Evolutionary conservation across 2,888 invertebrate species (phyloP), one percentile per base, ranked within the genome.

Genomic region (Tachina lurida): DNA sequence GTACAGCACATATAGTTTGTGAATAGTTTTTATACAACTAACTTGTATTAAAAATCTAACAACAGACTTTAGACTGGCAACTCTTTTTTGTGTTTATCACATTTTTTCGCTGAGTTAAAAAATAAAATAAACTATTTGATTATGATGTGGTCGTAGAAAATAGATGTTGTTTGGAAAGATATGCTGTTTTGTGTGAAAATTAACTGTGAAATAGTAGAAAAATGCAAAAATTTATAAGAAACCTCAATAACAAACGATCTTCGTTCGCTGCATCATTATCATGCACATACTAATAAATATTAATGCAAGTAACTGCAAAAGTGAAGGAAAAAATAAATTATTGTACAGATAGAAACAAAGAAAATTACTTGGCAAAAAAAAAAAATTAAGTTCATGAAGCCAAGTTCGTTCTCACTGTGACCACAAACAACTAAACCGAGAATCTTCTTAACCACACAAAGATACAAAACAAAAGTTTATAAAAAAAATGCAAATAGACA

Each of bases 91-190:
- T 8, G 7, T 58, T 45, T 54, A 63, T 54, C 15, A 45, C 17
- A 43, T 22, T 70, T 58, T 31, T n/a, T 79, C 9, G 41, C 13
- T 41, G 31, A 58, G 31, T 60, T 62, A 13, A 60, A 31, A 22
- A 68, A 74, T 60, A 78, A 70, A 76, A 76, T 73, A 56, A 65
- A 63, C 13, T 65, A 76, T 74, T 81, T 81, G 81, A 81, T 86
- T 83, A 83, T 73, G 71, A 83, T 86, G 83, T 73, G 62, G 83
- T 63, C 83, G 86, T 63, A 79, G 68, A 73, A 86, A 70, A 15
- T 75, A 39, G 71, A 71, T 73, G 63, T 54, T 77, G 52, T 71
- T 67, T 67, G 73, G 54, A 45, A 67, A 73, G 22, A 83, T 76
- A 7, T 31, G 62, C 49, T 83, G 73, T 60, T 31, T 31, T 81